phyloP scores from a whole-genome alignment of 2,888 invertebrate species.

The Pediacus dermestoides region DNA sequence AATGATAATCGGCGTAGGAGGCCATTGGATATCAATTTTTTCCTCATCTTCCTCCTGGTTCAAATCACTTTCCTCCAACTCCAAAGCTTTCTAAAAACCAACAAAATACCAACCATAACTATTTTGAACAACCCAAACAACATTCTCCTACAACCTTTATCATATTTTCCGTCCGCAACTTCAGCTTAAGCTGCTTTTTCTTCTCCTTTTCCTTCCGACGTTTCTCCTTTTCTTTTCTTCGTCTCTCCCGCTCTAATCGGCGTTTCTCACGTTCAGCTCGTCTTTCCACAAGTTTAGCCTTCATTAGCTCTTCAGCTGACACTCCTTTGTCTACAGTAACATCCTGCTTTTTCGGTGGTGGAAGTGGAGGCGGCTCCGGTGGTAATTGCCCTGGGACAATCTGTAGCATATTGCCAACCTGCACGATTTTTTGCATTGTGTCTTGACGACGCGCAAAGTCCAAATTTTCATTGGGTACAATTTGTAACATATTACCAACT shows the following conservation, averaged over 20 bases:
- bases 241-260: conserved; percentile 43
- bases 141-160: conserved; percentile 43
- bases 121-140: conserved; percentile 10
- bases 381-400: conserved; percentile 51
- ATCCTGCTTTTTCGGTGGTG: conserved; percentile 1
- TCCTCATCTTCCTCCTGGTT: conserved; percentile 25
- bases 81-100: conserved; percentile 34
- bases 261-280: conserved; percentile 44
- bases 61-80: conserved; percentile 28
- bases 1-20: conserved; percentile 42
- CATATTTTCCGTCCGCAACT: conserved; percentile 47
- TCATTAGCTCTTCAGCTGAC: conserved; percentile 39
- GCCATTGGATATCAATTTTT: conserved; percentile 34
- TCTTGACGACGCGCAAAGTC: background rate
- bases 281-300: conserved; percentile 41
- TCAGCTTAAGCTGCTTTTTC: conserved; percentile 41
- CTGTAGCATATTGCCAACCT: conserved; percentile 61
- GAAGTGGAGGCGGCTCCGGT: conserved; percentile 8
- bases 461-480: conserved; percentile 53
- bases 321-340: conserved; percentile 22
- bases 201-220: conserved; percentile 46
- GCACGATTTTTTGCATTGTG: conserved; percentile 32
- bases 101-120: conserved; percentile 8
- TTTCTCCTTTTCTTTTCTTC: conserved; percentile 45
- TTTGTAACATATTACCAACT: conserved; percentile 60